These are phyloP conservation scores for Ceratosolen fusciceps DNA, from an alignment of 1,140 invertebrate genomes.

Conservation along the genomic window DNA sequence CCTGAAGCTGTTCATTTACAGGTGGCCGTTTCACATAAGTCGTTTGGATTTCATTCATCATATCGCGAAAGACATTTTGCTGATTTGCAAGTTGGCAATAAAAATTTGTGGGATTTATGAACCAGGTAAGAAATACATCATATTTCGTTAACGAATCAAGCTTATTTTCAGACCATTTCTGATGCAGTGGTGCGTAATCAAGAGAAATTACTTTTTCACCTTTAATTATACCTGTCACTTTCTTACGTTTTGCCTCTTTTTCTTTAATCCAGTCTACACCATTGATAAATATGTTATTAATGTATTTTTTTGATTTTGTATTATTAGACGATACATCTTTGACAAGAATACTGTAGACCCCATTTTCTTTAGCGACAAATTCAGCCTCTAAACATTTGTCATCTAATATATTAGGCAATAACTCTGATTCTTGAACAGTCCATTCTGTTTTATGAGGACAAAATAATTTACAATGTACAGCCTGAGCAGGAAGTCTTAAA, in stretches of 20 bases:
- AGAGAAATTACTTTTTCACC: constrained; percentile 28
- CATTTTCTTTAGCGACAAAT: constrained; percentile 60
- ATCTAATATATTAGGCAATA: constrained; percentile 51
- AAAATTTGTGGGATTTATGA: constrained; percentile 78
- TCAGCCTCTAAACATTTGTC: constrained; percentile 58
- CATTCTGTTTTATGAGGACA: constrained; percentile 53
- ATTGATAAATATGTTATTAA: constrained; percentile 63
- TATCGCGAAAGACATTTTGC: constrained; percentile 73
- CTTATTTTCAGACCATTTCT: constrained; percentile 61
- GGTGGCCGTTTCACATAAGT: constrained; percentile 74
- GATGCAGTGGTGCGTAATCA: constrained; percentile 64
- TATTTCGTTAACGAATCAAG: constrained; percentile 60
- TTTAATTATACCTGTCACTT: constrained; percentile 1
- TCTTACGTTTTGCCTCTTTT: constrained; percentile 50
- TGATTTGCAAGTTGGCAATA: constrained; percentile 74
- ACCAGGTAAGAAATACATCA: constrained; percentile 75
- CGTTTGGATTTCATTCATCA: constrained; percentile 80
- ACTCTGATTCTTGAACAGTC: constrained; percentile 51
- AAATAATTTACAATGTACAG: constrained; percentile 64
- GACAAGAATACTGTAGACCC: constrained; percentile 61
- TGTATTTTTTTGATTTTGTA: constrained; percentile 47
- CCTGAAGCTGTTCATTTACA: constrained; percentile 55
- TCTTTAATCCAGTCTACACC: constrained; percentile 53
- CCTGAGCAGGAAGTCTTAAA: constrained; percentile 61
- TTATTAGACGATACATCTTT: constrained; percentile 51